Conservation (phyloP, 2,888 invertebrate genomes). For the Drosophila greeni region DNA sequence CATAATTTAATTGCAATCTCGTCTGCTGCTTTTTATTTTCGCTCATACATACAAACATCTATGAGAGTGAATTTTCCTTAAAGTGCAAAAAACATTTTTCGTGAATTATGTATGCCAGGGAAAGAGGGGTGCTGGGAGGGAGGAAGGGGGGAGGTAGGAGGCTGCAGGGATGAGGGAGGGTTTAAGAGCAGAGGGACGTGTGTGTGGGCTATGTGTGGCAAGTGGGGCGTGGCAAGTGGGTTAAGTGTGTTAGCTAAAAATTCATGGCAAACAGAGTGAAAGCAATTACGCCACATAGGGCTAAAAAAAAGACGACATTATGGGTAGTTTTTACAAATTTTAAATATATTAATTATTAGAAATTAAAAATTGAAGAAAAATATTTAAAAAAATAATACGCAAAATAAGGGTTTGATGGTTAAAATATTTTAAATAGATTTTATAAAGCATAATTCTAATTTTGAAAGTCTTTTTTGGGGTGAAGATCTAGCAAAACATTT, state of each 20-base stretch:
- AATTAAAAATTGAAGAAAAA: neutral
- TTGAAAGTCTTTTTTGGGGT: no score
- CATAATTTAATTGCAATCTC: conserved; percentile 44
- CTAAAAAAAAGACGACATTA: neutral
- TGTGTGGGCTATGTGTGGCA: conserved; percentile 15
- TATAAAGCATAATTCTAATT: no score
- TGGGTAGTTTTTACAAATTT: neutral
- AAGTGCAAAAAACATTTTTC: conserved; percentile 60
- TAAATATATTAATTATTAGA: no score
- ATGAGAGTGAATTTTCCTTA: conserved; percentile 39
- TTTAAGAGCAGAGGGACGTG: neutral
- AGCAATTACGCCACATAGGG: conserved; percentile 4
- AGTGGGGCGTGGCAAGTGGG: conserved; percentile 60
- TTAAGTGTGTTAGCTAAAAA: conserved; percentile 69
- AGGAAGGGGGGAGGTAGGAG: conserved; percentile 10
- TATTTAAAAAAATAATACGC: neutral
- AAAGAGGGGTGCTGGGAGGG: neutral
- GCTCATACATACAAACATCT: neutral
- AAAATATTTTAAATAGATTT: neutral
- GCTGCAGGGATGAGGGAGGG: neutral
- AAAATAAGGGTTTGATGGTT: neutral
- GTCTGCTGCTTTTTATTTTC: conserved; percentile 18
- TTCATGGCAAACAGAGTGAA: conserved; percentile 51
- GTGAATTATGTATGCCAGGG: conserved; percentile 64
- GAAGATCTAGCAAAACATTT: no score